A percentile compares a stretch with the other conserved stretches of the same genome.
Evolutionary conservation across 2,888 invertebrate species (phyloP).

Genomic region (Melieria picta): DNA sequence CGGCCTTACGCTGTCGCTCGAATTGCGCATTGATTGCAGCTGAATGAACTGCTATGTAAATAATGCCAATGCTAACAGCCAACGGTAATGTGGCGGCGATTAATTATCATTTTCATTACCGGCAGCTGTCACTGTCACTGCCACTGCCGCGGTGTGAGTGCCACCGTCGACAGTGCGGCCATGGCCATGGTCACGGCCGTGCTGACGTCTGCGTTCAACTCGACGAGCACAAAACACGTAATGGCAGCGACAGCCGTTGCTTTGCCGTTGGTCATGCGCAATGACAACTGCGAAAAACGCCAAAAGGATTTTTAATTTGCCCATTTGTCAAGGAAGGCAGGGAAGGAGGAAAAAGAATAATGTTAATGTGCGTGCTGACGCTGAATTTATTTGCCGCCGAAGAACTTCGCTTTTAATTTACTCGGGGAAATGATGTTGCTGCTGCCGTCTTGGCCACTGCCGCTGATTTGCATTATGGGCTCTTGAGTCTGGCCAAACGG

Average conservation of each 20-base stretch:
- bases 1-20: not conserved
- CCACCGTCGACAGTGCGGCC: conserved; percentile 3
- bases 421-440: conserved; percentile 1
- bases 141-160: not conserved
- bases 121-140: conserved; percentile 22
- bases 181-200: conserved; percentile 6
- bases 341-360: not conserved
- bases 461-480: conserved; percentile 1
- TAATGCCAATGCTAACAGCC: not conserved
- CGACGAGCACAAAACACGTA: not conserved
- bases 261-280: no score
- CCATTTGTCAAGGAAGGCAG: not conserved
- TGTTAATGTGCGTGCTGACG: not conserved
- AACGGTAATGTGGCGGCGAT: conserved; percentile 18
- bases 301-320: conserved; percentile 9
- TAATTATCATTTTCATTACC: conserved; percentile 31
- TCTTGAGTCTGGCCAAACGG: not conserved
- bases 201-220: no score
- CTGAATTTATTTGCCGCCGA: not conserved
- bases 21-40: not conserved
- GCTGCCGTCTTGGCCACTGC: no score
- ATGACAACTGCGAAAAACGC: not conserved
- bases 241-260: not conserved
- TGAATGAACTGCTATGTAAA: no score
- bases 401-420: not conserved